Evolutionary conservation across 2,888 invertebrate genomes (phyloP), one percentile per base, ranked within the genome.

Genomic region (Coronaproctus castanopsis): DNA sequence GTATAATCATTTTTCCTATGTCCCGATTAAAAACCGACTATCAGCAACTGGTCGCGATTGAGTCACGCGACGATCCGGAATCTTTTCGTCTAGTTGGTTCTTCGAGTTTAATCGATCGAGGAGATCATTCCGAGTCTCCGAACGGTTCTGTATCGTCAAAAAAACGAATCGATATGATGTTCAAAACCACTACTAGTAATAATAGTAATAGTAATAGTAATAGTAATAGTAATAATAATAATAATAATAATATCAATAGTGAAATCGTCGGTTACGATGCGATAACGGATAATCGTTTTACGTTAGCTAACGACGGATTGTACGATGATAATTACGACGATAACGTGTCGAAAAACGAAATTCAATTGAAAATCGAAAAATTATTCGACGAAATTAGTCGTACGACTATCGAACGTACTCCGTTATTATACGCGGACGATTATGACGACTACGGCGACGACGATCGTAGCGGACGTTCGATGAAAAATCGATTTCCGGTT

Each of bases 141-240:
- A 55, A 57, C 22, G 61, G 63, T n/a, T 63, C 63, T 18, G 60
- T 61, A 20, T 60, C 63, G 19, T 86, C 86, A 73, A 87, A 87
- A 71, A 82, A 85, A 68, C 81, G 85, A 71, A 90, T 90, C 69
- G 90, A 90, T 73, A 80, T 86, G 22, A 82, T 90, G 73, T 90
- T 90, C 73, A 83, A 83, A 68, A 84, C 83, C 68, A 76, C 77
- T 58, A 5, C 5, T 36, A 8, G 14, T 36, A 5, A 36, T 5
- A 5, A 36, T 5, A 8, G 5, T 14, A 14, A 36, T 36, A 8
- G 36, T 14, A 14, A 36, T 5, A n/a, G n/a, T n/a, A n/a, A n/a
- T n/a, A n/a, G n/a, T n/a, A n/a, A n/a, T n/a, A n/a, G n/a, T 58
- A 5, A 36, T 36, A 8, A 36, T 36, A 5, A 36, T 5, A 5